Base-by-base conservation (phyloP, 23 tunicate genomes). In the Aplidium turbinatum region DNA sequence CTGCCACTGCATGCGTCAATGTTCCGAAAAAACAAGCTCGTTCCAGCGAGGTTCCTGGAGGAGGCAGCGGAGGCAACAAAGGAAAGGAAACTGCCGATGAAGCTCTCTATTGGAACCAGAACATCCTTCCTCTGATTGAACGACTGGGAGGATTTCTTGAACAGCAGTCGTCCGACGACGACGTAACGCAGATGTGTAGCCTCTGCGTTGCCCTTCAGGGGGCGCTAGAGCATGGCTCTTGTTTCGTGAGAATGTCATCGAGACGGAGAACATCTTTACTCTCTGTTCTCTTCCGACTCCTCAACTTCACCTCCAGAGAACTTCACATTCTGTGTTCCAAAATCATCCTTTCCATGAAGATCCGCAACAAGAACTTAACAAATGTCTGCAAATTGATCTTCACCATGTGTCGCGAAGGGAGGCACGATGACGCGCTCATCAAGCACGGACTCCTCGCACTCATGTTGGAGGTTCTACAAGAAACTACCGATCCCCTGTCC, bases 51-150 rank as follows among this genome's bases (percentile, higher is more conserved):
- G n/a, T n/a, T n/a, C n/a, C n/a, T n/a, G 72, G 38, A 36, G 9
- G 72, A 35, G 20, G 3, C 50, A 65, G 72, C 38, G 50, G 50
- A 19, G 72, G 50, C 2, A 21, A 29, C 3, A 65, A 65, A 65
- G 50, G 20, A 4, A 80, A 77, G 0, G 96, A 89, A 55, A 74
- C 96, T 6, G 52, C 80, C 3, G 96, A 89, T 31, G 86, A 89
- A 62, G 96, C 96, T 36, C 53, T 64, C 5, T 82, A 82, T 60
- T 89, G 96, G 96, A 89, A 89, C 55, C 70, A 70, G 33, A 69
- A 36, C 47, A 72, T 89, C 23, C 76, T 89, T 7, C 96, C 96
- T 11, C 22, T 76, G 2, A 13, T 89, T 0, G 96, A 89, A 68
- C 35, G 42, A 1, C 40, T 89, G 9, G 83, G 82, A 69, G 96